Base-by-base conservation (phyloP, 2,797 vertebrate genomes). In the Diceros bicornis region DNA sequence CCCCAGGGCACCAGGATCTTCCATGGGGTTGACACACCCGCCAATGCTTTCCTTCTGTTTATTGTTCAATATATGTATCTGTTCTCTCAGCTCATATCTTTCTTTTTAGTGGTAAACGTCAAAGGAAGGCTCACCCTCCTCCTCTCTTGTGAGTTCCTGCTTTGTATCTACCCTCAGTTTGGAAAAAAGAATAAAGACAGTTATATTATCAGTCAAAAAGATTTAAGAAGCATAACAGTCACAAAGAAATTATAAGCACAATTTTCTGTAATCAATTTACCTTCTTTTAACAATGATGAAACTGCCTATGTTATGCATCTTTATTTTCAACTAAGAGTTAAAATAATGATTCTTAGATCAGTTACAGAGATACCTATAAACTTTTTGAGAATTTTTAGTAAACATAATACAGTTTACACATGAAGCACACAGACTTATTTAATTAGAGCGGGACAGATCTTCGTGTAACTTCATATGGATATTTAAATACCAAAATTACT, bases 311-410 rank as follows among this genome's bases (percentile, higher is more conserved):
- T 64, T n/a, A 85, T 64, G 12, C 34, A 16, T 88, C 68, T 79
- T 93, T 83, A 85, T 89, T 96, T 96, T 79, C 82, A 97, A 85
- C 82, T 25, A 44, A 71, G 93, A 87, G 10, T 92, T 74, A 94
- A 97, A 91, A 59, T 64, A 93, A 44, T 55, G n/a, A 72, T 90
- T 81, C 61, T 81, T 72, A 64, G n/a, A 34, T 79, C 68, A 91
- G 52, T 72, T 81, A 50, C 13, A 92, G 91, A 90, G 21, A 92
- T 55, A 93, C 66, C 8, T 10, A 25, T 50, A 47, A 81, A 71
- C 34, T 44, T 77, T 71, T 37, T 90, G 41, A 93, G 57, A 96
- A 57, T 69, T 92, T 92, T 93, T 69, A 37, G 50, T 93, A 69
- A 95, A 55, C 11, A 41, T 64, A 62, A 88, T 52, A 10, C 12